These are phyloP conservation scores for Drosophila borborema DNA, from an alignment of 2,888 invertebrate species.

Conservation along the genomic window DNA sequence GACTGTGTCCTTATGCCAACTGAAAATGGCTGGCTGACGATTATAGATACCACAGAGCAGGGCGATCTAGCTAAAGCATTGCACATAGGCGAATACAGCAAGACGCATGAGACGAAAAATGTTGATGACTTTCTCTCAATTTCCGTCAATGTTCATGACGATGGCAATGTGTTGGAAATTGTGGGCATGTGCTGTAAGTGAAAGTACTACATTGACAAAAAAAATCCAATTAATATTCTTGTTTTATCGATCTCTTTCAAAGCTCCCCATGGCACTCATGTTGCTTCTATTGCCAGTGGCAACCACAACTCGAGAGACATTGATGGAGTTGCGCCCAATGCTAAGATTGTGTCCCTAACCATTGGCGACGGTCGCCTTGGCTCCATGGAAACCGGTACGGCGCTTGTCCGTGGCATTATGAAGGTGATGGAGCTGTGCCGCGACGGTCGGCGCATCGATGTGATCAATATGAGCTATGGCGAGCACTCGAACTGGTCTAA, in stretches of 20 bases:
- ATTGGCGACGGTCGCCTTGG: conserved; percentile 97
- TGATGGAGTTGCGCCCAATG: conserved; percentile 98
- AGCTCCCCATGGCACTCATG: conserved; percentile 99
- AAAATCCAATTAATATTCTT: conserved; percentile 7
- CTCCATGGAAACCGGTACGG: conserved; percentile 98
- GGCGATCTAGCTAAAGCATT: conserved; percentile 93
- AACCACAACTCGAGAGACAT: conserved; percentile 93
- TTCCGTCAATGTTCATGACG: conserved; percentile 95
- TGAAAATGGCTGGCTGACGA: conserved; percentile 92
- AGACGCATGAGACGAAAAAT: conserved; percentile 93
- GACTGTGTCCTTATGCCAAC: conserved; percentile 98
- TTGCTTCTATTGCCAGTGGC: conserved; percentile 97
- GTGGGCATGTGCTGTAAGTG: conserved; percentile 96
- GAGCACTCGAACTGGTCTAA: conserved; percentile 97
- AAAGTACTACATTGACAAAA: background rate
- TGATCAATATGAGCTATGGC: conserved; percentile 99
- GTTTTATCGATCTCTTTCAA: conserved; percentile 59
- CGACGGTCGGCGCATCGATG: conserved; percentile 88
- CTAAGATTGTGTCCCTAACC: conserved; percentile 95
- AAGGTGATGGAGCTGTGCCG: conserved; percentile 91
- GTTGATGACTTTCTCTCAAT: conserved; percentile 93
- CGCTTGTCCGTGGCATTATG: conserved; percentile 95
- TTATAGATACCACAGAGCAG: conserved; percentile 83
- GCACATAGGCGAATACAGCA: conserved; percentile 92
- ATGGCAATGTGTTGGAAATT: conserved; percentile 95